Evolutionary conservation across 2,113 vertebrate species (phyloP), one percentile per base, ranked within the genome.

Genomic region (Ascaphus truei): DNA sequence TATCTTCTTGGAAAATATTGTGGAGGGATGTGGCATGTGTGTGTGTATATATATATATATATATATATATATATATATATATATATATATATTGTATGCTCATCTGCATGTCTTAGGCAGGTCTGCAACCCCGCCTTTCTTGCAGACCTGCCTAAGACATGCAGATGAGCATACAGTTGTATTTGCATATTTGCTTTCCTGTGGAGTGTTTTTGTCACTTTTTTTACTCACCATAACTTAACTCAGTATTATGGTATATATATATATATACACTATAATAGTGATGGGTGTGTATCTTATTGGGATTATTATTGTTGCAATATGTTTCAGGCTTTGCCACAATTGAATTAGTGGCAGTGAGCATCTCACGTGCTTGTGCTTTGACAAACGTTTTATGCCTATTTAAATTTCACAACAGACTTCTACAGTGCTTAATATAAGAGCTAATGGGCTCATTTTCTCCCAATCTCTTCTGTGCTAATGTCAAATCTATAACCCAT

Each of bases 261-360:
- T 25, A 51, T 39, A 6, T 3, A 25, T 39, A 60, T 69, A 30
- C 39, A 30, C n/a, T 60, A 45, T 12, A n/a, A 23, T 18, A 31
- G 33, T 51, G 18, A 23, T 27, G n/a, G 53, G 53, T 29, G 11
- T 50, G 33, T 20, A 52, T 69, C 56, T 69, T 51, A 60, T 60
- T 51, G 34, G 43, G 39, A 57, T 51, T 50, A 50, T 39, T 59
- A 57, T 10, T 31, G 29, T 26, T 33, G 41, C 37, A 22, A 25
- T 36, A 39, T 37, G 39, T 60, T 41, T 41, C 9, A 60, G 43
- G 7, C 30, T 27, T 59, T 60, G 33, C 11, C 23, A 9, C 27
- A 29, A 29, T 39, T 51, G 9, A 20, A 36, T 68, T 31, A 30
- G 8, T 60, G 45, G 39, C 43, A 39, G n/a, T 51, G 15, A 13